These are phyloP conservation scores for Pseudotriccus pelzelni DNA, from an alignment of 2,797 vertebrate species.

Conservation along the genomic window DNA sequence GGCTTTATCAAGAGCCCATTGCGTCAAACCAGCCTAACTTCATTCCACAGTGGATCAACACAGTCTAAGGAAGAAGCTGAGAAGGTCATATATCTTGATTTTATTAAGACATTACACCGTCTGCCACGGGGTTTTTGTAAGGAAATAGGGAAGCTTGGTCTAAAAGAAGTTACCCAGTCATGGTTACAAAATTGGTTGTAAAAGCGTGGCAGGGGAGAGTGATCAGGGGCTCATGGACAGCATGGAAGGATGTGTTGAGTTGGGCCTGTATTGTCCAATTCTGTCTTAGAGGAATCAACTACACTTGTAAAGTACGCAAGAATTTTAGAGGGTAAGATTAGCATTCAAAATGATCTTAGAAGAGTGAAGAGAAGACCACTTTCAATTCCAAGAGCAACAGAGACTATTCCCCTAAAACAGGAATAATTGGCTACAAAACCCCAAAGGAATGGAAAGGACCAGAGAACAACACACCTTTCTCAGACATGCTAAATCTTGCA, in stretches of 20 bases:
- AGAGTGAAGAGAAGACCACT: neutral
- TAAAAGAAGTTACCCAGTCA: neutral
- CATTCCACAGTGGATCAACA: neutral
- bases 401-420: neutral
- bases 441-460: neutral
- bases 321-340: neutral
- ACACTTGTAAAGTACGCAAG: neutral
- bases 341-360: neutral
- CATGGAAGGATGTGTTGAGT: neutral
- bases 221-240: neutral
- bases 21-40: neutral
- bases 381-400: neutral
- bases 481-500: neutral
- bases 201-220: neutral
- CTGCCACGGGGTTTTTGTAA: neutral
- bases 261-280: neutral
- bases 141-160: neutral
- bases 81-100: constrained; percentile 3
- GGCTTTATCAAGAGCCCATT: neutral
- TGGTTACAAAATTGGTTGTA: neutral
- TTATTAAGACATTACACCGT: neutral
- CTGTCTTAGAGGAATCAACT: neutral
- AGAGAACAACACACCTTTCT: neutral
- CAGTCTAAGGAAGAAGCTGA: neutral
- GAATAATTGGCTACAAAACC: neutral